Evolutionary conservation across 2,797 vertebrate species (phyloP), one percentile per base, ranked within the genome.

Genomic region (Lindbergichthys nudifrons): DNA sequence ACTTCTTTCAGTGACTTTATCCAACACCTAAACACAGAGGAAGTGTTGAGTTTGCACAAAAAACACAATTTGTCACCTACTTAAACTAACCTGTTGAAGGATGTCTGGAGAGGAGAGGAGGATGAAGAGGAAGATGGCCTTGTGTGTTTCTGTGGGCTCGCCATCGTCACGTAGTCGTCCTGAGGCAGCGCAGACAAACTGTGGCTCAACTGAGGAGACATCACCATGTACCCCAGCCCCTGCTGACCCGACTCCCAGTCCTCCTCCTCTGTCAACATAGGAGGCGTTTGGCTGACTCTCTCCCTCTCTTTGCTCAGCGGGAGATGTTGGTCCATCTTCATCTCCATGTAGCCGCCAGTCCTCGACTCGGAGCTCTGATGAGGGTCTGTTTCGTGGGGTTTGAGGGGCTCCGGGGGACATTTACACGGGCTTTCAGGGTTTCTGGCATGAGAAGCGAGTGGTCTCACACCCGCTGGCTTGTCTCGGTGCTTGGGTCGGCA

Each of bases 151-250:
- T 61, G 64, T 26, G 88, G 92, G 62, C 88, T 92, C 3, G 39
- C 46, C 90, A 93, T 92, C 30, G 62, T 54, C 23, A 90, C 50
- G 6, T 92, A 92, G 13, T 92, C 90, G 6, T 91, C 81, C 58
- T 72, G 89, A 63, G 79, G 57, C 16, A 61, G n/a, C 52, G 18
- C 59, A 11, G 72, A 51, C 0, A 68, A 66, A 16, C 59, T 75
- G 51, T 5, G 75, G 54, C 79, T 67, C 11, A 23, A 52, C 58
- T 83, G 88, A 19, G 89, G 88, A 11, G 91, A 88, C 92, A 93
- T 94, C 68, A 89, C 95, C 91, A 95, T 94, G 84, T 93, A 92
- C 1, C 66, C 83, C 2, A 4, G 61, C 0, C 57, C 45, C 26
- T 77, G 79, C 9, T 87, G 73, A 7, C 16, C 7, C 0, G 46